These are phyloP conservation scores for Pomacea canaliculata DNA, from an alignment of 2,888 invertebrate genomes.

Conservation along the genomic window DNA sequence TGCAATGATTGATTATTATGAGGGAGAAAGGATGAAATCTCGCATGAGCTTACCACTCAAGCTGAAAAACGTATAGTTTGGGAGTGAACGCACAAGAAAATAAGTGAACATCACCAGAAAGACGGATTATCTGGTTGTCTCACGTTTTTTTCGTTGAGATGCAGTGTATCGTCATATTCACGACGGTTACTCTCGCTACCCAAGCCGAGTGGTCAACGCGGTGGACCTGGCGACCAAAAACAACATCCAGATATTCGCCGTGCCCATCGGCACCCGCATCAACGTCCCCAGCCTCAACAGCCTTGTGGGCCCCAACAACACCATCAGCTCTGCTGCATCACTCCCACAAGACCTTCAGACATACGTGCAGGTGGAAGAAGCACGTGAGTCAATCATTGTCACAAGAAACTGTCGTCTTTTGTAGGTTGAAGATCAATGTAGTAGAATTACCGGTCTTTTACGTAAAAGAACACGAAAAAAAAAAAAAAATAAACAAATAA, in stretches of 20 bases:
- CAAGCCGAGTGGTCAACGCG: not conserved
- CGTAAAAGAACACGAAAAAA: too few relatives aligned
- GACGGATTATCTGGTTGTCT: too few relatives aligned
- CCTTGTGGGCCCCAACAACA: not conserved
- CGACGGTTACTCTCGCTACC: not conserved
- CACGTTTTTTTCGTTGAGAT: not conserved
- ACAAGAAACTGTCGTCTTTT: not conserved
- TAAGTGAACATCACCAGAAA: too few relatives aligned
- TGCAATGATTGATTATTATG: too few relatives aligned
- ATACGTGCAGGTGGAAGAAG: not conserved
- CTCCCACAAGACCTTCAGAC: not conserved
- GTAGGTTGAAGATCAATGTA: too few relatives aligned
- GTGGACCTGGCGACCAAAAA: not conserved
- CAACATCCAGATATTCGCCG: not conserved
- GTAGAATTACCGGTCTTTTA: too few relatives aligned
- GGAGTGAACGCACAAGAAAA: too few relatives aligned
- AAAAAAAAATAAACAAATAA: too few relatives aligned
- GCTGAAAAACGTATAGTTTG: too few relatives aligned
- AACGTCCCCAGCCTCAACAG: not conserved
- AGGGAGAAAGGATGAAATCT: too few relatives aligned
- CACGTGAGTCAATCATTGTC: not conserved
- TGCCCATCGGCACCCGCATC: not conserved
- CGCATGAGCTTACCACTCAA: too few relatives aligned
- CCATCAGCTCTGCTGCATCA: not conserved
- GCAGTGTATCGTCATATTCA: not conserved